A percentile compares a stretch with the other conserved stretches of the same genome.
Conservation (phyloP, 2,888 invertebrate genomes). For the Acrobeloides nanus region DNA sequence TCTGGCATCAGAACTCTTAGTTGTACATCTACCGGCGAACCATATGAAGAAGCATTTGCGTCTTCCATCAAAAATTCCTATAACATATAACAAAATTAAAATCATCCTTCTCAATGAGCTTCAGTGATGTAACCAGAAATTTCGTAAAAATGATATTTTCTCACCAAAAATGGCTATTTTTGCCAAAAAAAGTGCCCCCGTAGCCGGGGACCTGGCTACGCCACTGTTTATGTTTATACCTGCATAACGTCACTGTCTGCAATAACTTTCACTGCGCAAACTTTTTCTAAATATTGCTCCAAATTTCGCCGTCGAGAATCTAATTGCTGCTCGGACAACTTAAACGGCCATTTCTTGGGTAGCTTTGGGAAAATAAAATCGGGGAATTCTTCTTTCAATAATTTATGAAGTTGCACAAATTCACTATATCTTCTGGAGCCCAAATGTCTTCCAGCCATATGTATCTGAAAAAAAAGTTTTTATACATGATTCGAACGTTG, state of each 20-base stretch:
- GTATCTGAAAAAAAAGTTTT: too few species aligned
- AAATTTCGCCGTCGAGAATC: constrained; percentile 86
- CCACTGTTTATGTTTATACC: constrained; percentile 68
- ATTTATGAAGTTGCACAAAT: constrained; percentile 73
- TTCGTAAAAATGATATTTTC: background rate
- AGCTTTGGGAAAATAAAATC: constrained; percentile 82
- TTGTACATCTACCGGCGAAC: constrained; percentile 62
- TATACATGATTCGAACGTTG: too few species aligned
- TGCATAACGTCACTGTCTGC: constrained; percentile 94
- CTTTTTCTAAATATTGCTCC: constrained; percentile 94
- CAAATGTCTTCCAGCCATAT: constrained; percentile 95
- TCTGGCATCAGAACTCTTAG: constrained; percentile 77
- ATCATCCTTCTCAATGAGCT: too few species aligned
- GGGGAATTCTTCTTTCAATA: constrained; percentile 48
- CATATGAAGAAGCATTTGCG: constrained; percentile 49
- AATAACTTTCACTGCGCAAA: constrained; percentile 92
- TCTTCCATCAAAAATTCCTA: constrained; percentile 48
- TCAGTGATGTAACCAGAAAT: too few species aligned
- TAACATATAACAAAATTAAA: background rate
- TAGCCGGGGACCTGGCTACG: too few species aligned
- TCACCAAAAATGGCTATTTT: constrained; percentile 3
- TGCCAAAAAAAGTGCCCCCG: too few species aligned
- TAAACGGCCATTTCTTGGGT: constrained; percentile 95
- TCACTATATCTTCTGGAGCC: constrained; percentile 93
- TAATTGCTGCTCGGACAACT: constrained; percentile 85